Evolutionary conservation across 2,888 invertebrate genomes (phyloP), one percentile per base, ranked within the genome.

Genomic region (Metellina segmentata): DNA sequence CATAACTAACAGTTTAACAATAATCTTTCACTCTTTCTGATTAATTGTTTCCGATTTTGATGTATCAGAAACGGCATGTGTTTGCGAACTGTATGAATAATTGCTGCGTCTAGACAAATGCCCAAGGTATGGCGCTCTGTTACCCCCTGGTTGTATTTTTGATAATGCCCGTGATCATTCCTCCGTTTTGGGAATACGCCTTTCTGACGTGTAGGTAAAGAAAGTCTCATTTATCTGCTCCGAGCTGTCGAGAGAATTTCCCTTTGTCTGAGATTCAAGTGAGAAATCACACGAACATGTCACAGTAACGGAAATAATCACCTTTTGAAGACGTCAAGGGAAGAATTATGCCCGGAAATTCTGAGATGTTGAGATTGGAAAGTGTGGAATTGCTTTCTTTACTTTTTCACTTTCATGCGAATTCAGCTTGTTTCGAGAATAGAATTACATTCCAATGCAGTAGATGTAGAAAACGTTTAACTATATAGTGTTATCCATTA

Each of bases 271-370:
- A 72, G 4, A 11, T 52, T 52, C 20, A n/a, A 8, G 16, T 52
- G 51, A 83, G 53, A 83, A 74, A 79, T 79, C 79, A 61, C 79
- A 61, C 79, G 20, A 16, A 72, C 51, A 52, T 83, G 83, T 72
- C 72, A 72, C 83, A 74, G 19, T 83, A 72, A 72, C 51, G 19
- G 72, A 72, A 71, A 74, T 51, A 74, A 83, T 83, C 20, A 34
- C 83, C 48, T 79, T 79, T 79, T 0, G 61, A 61, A 61, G 61
- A 11, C 13, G 13, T 61, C 9, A 4, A 34, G 34, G 1, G 4
- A 4, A 34, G 34, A 34, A 61, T 61, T 61, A 61, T 61, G 11
- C 61, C 61, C 13, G 61, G 61, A 13, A 8, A 8, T 61, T 13
- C 61, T 61, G 1, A 61, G 61, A 34, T 4, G 4, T 2, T 11